Conservation (phyloP, 2,797 vertebrate species). For the Arremon brunneinucha region DNA sequence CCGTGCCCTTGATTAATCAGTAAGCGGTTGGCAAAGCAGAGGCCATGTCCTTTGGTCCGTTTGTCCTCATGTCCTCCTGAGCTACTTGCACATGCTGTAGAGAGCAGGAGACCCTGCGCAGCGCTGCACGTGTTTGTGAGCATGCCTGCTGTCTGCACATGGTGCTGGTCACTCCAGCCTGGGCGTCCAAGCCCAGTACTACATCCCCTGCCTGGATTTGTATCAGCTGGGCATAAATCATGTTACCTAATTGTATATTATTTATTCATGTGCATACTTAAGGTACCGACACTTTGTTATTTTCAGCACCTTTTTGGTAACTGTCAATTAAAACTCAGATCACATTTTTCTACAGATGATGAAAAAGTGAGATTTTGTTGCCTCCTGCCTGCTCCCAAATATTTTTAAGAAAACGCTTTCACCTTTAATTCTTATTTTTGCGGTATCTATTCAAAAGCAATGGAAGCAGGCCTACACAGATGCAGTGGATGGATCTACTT, state of each 20-base stretch:
- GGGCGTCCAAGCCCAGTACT: neutral
- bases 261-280: neutral
- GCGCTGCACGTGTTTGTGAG: neutral
- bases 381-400: fast-evolving
- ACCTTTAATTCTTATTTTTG: neutral
- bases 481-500: neutral
- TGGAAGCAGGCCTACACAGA: neutral
- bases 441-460: neutral
- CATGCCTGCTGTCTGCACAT: neutral
- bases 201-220: neutral
- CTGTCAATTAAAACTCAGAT: neutral
- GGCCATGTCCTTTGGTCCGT: neutral
- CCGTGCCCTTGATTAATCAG: neutral
- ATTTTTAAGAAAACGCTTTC: neutral
- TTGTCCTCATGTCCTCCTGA: neutral
- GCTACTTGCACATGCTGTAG: neutral
- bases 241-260: neutral
- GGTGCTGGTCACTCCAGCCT: neutral
- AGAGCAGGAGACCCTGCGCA: neutral
- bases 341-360: fast-evolving
- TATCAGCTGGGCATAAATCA: neutral
- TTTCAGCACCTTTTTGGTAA: neutral
- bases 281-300: neutral
- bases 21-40: neutral
- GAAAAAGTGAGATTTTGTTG: neutral